A percentile compares a stretch with the other conserved stretches of the same genome.
Conservation (phyloP, 2,888 invertebrate genomes). For the Crocallis elinguaria region DNA sequence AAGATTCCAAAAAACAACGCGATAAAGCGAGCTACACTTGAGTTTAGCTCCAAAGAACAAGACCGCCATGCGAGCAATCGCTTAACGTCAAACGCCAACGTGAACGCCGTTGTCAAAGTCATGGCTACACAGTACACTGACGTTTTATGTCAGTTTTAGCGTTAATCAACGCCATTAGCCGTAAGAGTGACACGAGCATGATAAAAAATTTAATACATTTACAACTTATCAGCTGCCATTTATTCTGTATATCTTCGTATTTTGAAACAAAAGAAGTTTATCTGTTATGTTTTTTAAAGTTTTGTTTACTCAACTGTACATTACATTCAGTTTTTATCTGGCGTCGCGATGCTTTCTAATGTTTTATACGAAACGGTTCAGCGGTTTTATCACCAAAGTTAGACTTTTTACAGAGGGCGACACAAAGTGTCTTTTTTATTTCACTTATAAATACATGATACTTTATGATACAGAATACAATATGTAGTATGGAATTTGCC, state of each 20-base stretch:
- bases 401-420: conserved; percentile 58
- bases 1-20: no score
- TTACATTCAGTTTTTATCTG: conserved; percentile 44
- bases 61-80: no score
- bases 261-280: conserved; percentile 27
- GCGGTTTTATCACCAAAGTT: conserved; percentile 77
- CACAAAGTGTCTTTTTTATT: conserved; percentile 53
- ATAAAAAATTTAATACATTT: no score
- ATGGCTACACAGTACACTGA: no score
- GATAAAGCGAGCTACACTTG: no score
- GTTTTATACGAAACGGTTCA: conserved; percentile 76
- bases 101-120: no score
- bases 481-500: background rate
- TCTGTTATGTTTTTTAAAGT: conserved; percentile 31
- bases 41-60: no score
- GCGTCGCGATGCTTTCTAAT: conserved; percentile 64
- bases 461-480: background rate
- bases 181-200: no score
- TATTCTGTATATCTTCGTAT: background rate
- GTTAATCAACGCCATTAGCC: no score
- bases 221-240: background rate
- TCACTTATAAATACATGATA: conserved; percentile 43
- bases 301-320: conserved; percentile 37
- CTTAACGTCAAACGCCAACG: no score
- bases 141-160: no score